A percentile compares a stretch with the other conserved stretches of the same genome.
phyloP scores from a whole-genome alignment of 2,113 vertebrate genomes.

The Sorex fumeus region DNA sequence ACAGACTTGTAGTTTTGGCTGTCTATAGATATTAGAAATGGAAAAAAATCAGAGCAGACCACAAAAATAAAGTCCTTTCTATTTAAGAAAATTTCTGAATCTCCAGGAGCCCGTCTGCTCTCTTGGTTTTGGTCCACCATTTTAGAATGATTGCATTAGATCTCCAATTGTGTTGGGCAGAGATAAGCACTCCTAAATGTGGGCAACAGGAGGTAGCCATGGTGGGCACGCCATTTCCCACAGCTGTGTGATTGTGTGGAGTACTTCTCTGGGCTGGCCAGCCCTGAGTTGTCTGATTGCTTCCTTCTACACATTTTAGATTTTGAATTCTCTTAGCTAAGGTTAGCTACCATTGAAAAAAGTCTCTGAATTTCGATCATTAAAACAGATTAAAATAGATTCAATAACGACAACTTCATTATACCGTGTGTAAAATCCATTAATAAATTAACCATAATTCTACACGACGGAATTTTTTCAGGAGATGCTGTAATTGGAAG shows the following conservation, averaged over 20 bases:
- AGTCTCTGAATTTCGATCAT: constrained; percentile 84
- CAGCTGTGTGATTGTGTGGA: constrained; percentile 31
- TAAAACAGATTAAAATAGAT: constrained; percentile 85
- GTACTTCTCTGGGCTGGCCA: not conserved
- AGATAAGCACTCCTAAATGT: not conserved
- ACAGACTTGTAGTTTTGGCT: not conserved
- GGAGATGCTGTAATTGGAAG: constrained; percentile 85
- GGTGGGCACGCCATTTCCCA: not conserved
- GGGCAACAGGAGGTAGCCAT: not conserved
- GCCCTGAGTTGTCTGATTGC: constrained; percentile 32
- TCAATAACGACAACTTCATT: constrained; percentile 86
- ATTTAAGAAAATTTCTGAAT: constrained; percentile 12
- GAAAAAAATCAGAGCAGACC: constrained; percentile 18
- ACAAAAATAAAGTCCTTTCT: not conserved
- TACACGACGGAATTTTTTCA: constrained; percentile 85
- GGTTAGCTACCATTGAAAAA: constrained; percentile 76
- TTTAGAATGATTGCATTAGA: constrained; percentile 46
- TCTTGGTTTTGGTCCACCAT: not conserved
- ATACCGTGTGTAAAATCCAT: constrained; percentile 83
- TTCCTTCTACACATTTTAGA: constrained; percentile 75
- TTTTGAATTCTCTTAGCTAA: constrained; percentile 76
- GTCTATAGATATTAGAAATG: constrained; percentile 20
- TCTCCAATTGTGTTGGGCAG: not conserved
- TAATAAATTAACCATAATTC: constrained; percentile 86
- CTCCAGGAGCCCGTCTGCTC: constrained; percentile 12